Percentiles rank a stretch among this genome's conserved stretches.
Evolutionary conservation across 2,888 invertebrate genomes (phyloP).

Genomic region (Nymphalis c-album): DNA sequence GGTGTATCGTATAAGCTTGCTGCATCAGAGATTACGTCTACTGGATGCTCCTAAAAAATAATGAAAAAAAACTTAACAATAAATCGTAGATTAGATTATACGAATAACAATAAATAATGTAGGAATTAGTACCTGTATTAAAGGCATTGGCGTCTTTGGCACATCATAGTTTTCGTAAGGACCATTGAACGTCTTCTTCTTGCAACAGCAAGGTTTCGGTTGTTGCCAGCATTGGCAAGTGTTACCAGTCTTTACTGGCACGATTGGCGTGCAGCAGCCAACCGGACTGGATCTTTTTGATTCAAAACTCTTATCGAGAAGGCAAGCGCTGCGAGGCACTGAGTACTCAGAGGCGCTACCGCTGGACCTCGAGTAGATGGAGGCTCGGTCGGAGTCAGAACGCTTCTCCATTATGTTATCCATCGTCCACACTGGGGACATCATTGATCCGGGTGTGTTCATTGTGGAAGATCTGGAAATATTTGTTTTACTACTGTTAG

Average conservation of each 20-base stretch:
- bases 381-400: constrained; percentile 82
- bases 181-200: constrained; percentile 74
- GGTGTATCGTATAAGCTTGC: constrained; percentile 87
- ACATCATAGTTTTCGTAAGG: constrained; percentile 91
- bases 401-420: constrained; percentile 76
- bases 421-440: constrained; percentile 83
- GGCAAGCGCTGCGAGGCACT: constrained; percentile 74
- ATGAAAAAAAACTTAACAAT: neutral
- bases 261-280: constrained; percentile 79
- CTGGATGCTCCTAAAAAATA: constrained; percentile 70
- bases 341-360: constrained; percentile 86
- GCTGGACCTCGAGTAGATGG: constrained; percentile 84
- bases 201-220: constrained; percentile 62
- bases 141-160: constrained; percentile 84
- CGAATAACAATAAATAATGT: neutral
- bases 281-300: constrained; percentile 70
- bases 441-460: constrained; percentile 73
- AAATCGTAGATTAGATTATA: neutral
- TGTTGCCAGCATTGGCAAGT: constrained; percentile 71
- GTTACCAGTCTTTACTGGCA: constrained; percentile 77
- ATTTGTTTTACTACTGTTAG: neutral
- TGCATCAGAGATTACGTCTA: constrained; percentile 56
- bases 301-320: constrained; percentile 77
- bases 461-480: constrained; percentile 82
- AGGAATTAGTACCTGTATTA: constrained; percentile 66